phyloP scores from a whole-genome alignment of 2,888 invertebrate species.

The Monopis laevigella region DNA sequence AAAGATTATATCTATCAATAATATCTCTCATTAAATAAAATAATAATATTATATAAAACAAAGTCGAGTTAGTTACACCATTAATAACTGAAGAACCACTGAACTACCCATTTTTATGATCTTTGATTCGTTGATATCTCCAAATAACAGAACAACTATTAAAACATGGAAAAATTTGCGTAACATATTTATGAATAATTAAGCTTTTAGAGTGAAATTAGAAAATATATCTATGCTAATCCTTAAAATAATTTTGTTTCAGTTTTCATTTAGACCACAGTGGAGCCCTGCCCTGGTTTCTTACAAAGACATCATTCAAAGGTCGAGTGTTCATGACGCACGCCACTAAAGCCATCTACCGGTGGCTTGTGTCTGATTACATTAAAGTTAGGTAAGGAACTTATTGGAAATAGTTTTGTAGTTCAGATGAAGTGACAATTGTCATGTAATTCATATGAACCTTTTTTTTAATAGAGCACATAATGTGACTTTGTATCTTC shows the following conservation, averaged over 20 bases:
- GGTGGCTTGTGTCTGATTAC: constrained; percentile 98
- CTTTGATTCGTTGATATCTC: too few relatives aligned
- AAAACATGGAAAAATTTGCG: too few relatives aligned
- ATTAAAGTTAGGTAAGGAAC: constrained; percentile 93
- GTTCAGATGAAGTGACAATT: too few relatives aligned
- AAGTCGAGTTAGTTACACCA: too few relatives aligned
- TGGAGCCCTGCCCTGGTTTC: constrained; percentile 97
- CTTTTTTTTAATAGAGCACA: not conserved
- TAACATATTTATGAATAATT: too few relatives aligned
- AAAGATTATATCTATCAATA: not conserved
- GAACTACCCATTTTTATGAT: too few relatives aligned
- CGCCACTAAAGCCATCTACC: constrained; percentile 98
- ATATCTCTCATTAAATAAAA: not conserved
- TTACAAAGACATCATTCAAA: constrained; percentile 96
- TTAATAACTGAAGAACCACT: too few relatives aligned
- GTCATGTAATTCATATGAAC: too few relatives aligned
- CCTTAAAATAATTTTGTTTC: constrained; percentile 26
- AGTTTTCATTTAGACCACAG: constrained; percentile 99
- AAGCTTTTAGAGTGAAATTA: too few relatives aligned
- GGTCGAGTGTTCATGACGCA: constrained; percentile 99
- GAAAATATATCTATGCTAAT: too few relatives aligned
- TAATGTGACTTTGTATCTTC: not conserved
- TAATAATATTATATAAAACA: not conserved
- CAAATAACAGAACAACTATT: too few relatives aligned
- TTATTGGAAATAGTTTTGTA: too few relatives aligned